phyloP scores from a whole-genome alignment of 2,888 invertebrate genomes.

The Chymomyza procnemis region DNA sequence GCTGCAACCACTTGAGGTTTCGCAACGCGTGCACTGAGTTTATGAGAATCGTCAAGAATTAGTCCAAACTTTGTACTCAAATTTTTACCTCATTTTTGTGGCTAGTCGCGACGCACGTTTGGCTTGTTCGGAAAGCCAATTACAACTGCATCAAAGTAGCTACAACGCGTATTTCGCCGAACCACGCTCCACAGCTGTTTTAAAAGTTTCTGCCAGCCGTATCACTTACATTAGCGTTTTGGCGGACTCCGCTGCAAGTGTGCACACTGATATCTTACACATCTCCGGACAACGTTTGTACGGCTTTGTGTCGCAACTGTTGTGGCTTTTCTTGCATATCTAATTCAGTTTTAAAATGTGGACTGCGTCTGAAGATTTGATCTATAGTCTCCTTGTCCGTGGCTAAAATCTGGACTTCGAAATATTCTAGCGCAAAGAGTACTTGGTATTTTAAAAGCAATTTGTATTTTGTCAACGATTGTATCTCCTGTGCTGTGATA shows the following conservation, averaged over 20 bases:
- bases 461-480: slow-evolving; percentile 23
- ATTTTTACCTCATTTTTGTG: background rate
- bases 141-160: background rate
- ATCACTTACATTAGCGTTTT: background rate
- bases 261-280: slow-evolving; percentile 37
- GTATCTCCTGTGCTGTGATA: slow-evolving; percentile 22
- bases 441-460: slow-evolving; percentile 40
- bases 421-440: slow-evolving; percentile 11
- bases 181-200: background rate
- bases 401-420: slow-evolving; percentile 13
- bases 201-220: background rate
- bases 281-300: slow-evolving; percentile 11
- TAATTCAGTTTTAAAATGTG: background rate
- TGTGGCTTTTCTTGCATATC: too few species aligned
- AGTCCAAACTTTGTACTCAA: background rate
- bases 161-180: too few species aligned
- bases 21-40: background rate
- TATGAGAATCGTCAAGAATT: background rate
- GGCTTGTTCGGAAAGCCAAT: background rate
- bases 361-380: background rate
- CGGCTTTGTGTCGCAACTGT: background rate
- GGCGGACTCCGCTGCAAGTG: background rate
- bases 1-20: background rate
- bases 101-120: background rate
- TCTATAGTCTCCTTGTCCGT: background rate